phyloP scores from a whole-genome alignment of 2,797 vertebrate genomes.

The Phyllotis vaccarum region DNA sequence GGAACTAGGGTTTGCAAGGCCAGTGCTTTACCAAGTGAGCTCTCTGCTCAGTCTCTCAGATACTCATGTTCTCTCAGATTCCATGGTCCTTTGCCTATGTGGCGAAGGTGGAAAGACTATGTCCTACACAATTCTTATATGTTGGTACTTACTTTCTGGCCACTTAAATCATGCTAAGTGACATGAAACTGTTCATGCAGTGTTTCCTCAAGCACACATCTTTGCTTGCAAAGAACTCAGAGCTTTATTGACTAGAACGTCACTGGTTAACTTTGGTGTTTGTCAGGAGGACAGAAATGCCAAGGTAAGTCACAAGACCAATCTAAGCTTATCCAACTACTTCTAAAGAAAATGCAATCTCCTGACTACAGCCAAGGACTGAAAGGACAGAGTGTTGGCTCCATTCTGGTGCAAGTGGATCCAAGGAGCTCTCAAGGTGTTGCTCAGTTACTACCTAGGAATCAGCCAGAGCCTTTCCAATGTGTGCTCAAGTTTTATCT shows the following conservation, averaged over 20 bases:
- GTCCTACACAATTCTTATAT: not conserved
- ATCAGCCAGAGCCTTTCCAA: not conserved
- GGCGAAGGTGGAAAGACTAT: not conserved
- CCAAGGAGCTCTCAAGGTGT: not conserved
- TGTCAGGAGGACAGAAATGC: not conserved
- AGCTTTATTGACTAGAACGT: not conserved
- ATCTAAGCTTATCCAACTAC: not conserved
- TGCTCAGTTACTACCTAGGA: not conserved
- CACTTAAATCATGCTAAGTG: not conserved
- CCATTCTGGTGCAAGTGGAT: not conserved
- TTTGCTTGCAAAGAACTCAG: not conserved
- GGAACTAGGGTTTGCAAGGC: not conserved
- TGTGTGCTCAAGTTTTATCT: not conserved
- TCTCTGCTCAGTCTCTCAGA: not conserved
- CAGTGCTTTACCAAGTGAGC: not conserved
- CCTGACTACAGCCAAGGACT: not conserved
- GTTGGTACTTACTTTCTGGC: not conserved
- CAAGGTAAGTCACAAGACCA: not conserved
- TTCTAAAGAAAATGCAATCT: not conserved
- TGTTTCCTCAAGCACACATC: not conserved
- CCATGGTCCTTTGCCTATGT: not conserved
- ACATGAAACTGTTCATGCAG: not conserved
- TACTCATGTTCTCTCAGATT: not conserved
- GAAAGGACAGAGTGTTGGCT: not conserved
- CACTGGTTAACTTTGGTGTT: not conserved